Evolutionary conservation across 2,113 vertebrate species (phyloP).

Genomic region (Otocyon megalotis): DNA sequence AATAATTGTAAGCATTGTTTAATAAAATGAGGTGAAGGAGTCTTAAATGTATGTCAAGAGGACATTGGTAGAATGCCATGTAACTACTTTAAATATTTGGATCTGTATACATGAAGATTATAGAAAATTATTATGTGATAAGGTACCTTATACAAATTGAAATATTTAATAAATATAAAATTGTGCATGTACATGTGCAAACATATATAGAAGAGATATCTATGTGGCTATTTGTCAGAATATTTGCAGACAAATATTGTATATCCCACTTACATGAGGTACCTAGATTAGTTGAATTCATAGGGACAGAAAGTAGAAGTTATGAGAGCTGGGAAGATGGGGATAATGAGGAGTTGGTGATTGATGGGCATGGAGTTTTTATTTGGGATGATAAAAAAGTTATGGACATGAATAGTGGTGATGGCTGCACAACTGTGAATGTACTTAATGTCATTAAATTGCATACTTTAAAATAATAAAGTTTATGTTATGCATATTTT

Average conservation of each 20-base stretch:
- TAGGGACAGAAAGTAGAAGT: background rate
- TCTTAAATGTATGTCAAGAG: background rate
- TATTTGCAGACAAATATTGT: background rate
- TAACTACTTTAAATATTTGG: background rate
- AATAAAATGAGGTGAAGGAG: background rate
- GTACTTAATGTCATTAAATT: background rate
- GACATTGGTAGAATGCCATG: background rate
- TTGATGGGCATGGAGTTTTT: background rate
- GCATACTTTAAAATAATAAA: background rate
- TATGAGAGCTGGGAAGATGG: background rate
- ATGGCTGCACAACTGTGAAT: background rate
- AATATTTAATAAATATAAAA: background rate
- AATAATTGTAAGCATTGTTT: background rate
- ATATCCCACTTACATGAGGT: background rate
- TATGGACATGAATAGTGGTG: background rate
- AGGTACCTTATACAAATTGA: background rate
- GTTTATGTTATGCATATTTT: background rate
- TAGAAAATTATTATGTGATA: background rate
- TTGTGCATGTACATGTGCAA: background rate
- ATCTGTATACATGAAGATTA: background rate
- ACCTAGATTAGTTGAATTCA: background rate
- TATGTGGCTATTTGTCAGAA: background rate
- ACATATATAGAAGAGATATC: background rate
- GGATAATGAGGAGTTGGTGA: background rate
- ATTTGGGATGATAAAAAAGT: background rate